phyloP scores from a whole-genome alignment of 2,113 vertebrate genomes.

The Tauraco erythrolophus region DNA sequence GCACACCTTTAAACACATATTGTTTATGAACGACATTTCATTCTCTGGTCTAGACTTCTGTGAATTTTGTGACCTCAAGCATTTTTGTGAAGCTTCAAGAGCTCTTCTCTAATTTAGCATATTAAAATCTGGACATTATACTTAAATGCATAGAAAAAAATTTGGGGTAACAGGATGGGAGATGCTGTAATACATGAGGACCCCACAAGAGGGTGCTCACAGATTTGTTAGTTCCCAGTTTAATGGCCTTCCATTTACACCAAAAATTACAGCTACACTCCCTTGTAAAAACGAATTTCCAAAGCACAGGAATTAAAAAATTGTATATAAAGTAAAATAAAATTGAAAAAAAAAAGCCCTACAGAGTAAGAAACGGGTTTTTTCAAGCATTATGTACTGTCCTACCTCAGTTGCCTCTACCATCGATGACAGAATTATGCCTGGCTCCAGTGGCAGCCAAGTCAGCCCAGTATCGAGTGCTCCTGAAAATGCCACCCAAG shows the following conservation, averaged over 20 bases:
- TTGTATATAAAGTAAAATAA: fast-evolving
- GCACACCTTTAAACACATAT: background rate
- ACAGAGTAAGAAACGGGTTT: background rate
- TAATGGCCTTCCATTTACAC: background rate
- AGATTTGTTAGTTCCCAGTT: background rate
- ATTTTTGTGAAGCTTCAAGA: background rate
- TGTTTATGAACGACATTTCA: background rate
- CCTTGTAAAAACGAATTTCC: background rate
- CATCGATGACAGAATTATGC: background rate
- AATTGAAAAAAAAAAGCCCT: fast-evolving
- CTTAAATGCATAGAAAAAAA: background rate
- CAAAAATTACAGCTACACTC: background rate
- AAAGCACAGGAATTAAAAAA: background rate
- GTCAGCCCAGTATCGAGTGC: fast-evolving
- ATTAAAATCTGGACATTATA: background rate
- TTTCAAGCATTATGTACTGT: background rate
- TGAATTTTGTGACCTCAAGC: background rate
- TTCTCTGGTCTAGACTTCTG: background rate
- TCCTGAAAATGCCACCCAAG: background rate
- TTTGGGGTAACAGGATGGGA: background rate
- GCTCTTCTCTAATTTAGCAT: background rate
- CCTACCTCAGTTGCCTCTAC: background rate
- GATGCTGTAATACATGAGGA: background rate
- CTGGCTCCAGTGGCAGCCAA: background rate
- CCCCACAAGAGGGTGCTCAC: slow-evolving; percentile 50